These are phyloP conservation scores for Rhea americana DNA, from an alignment of 2,113 vertebrate species.

Conservation along the genomic window DNA sequence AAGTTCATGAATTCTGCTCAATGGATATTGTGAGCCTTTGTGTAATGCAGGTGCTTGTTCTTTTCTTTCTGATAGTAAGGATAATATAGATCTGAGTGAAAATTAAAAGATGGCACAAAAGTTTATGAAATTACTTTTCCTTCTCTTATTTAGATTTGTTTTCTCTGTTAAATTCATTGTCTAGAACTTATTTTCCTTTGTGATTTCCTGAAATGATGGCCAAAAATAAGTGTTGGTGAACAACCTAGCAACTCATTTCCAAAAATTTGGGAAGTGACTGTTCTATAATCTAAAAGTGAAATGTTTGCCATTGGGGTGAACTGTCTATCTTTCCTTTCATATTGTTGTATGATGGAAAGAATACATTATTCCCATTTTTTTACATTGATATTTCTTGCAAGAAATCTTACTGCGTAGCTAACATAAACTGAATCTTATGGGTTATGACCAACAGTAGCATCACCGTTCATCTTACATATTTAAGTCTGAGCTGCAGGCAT, in stretches of 20 bases:
- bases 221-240: background rate
- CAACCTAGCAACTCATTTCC: background rate
- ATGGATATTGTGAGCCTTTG: background rate
- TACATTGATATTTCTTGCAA: background rate
- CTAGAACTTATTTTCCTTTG: background rate
- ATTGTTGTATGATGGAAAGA: background rate
- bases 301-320: background rate
- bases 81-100: background rate
- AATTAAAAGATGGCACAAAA: background rate
- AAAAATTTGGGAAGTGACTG: background rate
- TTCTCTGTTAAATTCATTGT: background rate
- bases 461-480: background rate
- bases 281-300: background rate
- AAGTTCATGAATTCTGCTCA: background rate
- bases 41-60: background rate
- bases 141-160: background rate
- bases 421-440: background rate
- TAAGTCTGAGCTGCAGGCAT: background rate
- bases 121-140: background rate
- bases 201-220: background rate
- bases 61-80: background rate
- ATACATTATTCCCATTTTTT: accelerated
- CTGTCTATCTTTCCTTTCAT: background rate
- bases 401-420: background rate
- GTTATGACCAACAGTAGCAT: background rate